These are phyloP conservation scores for Spermophilus dauricus DNA, from an alignment of 2,113 vertebrate species.

Conservation along the genomic window DNA sequence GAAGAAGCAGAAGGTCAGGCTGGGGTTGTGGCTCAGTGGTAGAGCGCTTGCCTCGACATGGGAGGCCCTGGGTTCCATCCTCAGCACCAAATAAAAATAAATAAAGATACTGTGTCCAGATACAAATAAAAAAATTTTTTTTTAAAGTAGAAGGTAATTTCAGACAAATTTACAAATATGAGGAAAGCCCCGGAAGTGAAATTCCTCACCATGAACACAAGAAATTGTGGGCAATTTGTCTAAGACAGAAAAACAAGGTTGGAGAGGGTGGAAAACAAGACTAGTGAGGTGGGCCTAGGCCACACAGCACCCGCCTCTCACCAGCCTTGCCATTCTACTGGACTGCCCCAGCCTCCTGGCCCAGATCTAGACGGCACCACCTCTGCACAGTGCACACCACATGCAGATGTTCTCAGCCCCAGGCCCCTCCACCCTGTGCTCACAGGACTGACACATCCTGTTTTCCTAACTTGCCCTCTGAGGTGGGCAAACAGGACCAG, in stretches of 20 bases:
- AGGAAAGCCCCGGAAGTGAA: neutral
- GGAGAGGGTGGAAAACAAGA: neutral
- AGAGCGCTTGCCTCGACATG: too few species aligned
- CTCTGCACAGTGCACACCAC: neutral
- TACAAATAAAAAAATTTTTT: too few species aligned
- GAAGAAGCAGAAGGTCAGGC: neutral
- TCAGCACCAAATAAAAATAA: too few species aligned
- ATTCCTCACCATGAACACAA: neutral
- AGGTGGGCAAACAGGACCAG: constrained; percentile 63
- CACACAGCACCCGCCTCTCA: neutral
- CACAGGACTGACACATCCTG: constrained; percentile 49
- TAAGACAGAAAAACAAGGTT: neutral
- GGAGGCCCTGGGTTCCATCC: too few species aligned
- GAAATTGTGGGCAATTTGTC: neutral
- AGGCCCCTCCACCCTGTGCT: constrained; percentile 58
- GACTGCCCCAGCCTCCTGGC: neutral
- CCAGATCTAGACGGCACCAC: neutral
- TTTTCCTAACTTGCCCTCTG: constrained; percentile 65
- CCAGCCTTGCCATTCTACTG: neutral
- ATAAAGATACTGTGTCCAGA: too few species aligned
- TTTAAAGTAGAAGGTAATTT: neutral
- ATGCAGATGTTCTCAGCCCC: constrained; percentile 5
- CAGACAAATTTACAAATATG: neutral
- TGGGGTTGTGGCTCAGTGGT: too few species aligned
- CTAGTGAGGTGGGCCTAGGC: neutral